Percentiles rank a stretch among this genome's conserved stretches.
Evolutionary conservation across 64 coral and sea anemone genomes (phyloP).

Genomic region (Dendronephthya gigantea): DNA sequence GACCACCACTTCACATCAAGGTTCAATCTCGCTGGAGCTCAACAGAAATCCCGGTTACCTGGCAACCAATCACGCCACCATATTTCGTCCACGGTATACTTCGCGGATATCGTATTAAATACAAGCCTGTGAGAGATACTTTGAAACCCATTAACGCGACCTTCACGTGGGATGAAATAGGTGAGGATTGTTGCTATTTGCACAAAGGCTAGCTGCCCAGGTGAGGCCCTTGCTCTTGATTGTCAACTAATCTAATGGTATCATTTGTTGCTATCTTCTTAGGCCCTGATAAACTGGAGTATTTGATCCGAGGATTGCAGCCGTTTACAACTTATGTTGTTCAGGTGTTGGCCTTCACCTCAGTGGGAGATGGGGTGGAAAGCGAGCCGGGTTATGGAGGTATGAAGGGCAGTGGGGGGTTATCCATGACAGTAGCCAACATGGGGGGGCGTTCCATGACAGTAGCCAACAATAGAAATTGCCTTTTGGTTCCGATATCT

Average conservation of each 20-base stretch:
- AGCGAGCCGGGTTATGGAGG: slow-evolving; percentile 50
- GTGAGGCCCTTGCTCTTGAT: too few species aligned
- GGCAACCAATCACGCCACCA: slow-evolving; percentile 15
- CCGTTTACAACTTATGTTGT: slow-evolving; percentile 64
- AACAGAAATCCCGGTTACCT: slow-evolving; percentile 22
- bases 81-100: slow-evolving; percentile 20
- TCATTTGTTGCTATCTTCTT: neutral
- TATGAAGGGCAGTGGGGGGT: neutral
- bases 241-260: too few species aligned
- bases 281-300: neutral
- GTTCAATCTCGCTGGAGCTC: slow-evolving; percentile 21
- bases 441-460: too few species aligned
- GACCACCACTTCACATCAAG: slow-evolving; percentile 20
- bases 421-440: too few species aligned
- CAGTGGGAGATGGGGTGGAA: slow-evolving; percentile 40
- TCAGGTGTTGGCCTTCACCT: slow-evolving; percentile 57
- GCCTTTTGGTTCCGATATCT: too few species aligned
- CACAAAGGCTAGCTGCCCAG: too few species aligned
- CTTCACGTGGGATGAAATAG: neutral
- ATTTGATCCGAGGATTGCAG: neutral
- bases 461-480: too few species aligned
- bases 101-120: slow-evolving; percentile 23
- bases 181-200: too few species aligned
- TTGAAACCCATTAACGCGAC: neutral
- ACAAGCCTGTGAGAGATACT: slow-evolving; percentile 12